Percentiles rank a stretch among this genome's conserved stretches.
Conservation (phyloP, 2,888 invertebrate genomes). For the Cenopis cana region DNA sequence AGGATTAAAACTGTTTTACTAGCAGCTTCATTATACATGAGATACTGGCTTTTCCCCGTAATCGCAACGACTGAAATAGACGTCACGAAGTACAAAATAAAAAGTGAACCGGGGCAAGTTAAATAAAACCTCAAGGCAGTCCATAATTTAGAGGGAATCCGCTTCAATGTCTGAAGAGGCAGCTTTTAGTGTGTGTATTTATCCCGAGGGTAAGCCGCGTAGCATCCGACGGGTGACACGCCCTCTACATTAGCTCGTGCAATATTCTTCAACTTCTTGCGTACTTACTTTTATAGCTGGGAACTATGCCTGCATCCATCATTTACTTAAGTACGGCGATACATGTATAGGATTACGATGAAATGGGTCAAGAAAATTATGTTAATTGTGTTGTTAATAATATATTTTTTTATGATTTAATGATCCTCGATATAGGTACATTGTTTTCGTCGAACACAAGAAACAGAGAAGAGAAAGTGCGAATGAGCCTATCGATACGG, state of each 20-base stretch:
- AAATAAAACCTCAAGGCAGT: background rate
- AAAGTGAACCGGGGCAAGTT: background rate
- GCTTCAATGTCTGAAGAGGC: constrained; percentile 34
- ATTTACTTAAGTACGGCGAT: background rate
- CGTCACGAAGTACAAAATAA: background rate
- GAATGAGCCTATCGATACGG: too few relatives aligned
- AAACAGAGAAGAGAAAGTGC: background rate
- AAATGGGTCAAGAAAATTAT: background rate
- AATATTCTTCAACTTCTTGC: constrained; percentile 36
- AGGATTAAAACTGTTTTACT: too few relatives aligned
- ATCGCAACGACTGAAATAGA: too few relatives aligned
- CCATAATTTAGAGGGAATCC: constrained; percentile 16
- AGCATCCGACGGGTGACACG: constrained; percentile 45
- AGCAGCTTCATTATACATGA: too few relatives aligned
- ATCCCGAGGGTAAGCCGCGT: constrained; percentile 37
- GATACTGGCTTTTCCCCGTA: too few relatives aligned
- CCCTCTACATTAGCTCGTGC: constrained; percentile 46
- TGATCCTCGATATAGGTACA: background rate
- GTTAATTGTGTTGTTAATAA: background rate
- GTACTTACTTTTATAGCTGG: constrained; percentile 12
- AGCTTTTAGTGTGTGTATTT: constrained; percentile 45
- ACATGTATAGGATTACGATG: background rate
- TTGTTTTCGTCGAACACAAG: background rate
- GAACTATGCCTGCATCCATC: constrained; percentile 5
- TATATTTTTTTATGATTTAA: background rate